Evolutionary conservation across 1,140 invertebrate species (phyloP), one percentile per base, ranked within the genome.

Genomic region (Sinella curviseta): DNA sequence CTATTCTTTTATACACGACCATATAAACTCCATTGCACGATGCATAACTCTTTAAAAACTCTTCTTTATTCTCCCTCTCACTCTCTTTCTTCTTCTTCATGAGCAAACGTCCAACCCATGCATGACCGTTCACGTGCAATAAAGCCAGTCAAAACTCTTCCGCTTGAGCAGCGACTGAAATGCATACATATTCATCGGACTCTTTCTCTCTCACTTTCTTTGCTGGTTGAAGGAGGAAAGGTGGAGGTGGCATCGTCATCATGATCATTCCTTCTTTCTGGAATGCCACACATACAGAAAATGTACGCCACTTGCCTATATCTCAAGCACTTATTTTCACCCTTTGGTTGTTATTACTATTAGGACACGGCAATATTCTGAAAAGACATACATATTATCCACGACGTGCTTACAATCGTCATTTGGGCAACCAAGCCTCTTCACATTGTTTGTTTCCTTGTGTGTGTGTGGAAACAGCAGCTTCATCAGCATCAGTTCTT

Each of bases 91-190:
- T n/a, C 57, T 65, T 26, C 57, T 26, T 65, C 57, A n/a, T 65
- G 24, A 8, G 8, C 26, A 26, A 30, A 70, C 31, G 28, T 24
- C 65, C 30, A 31, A 33, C 26, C 65, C 8, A 70, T 31, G 65
- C 65, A 70, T 70, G 65, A 70, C 65, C 65, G 31, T 70, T 70
- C 65, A 70, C 65, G 65, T 70, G 65, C 65, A 70, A 70, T 70
- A 70, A 70, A 70, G 65, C 65, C 24, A 70, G 65, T 70, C 57
- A 60, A 60, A 60, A 60, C 57, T 60, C 28, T 70, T 70, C 65
- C 31, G 65, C 65, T 70, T 70, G 8, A 70, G 28, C 39, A 70
- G 12, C 3, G 28, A 31, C 3, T 70, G 65, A 70, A 70, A 31
- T 33, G 65, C 65, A 70, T 70, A 70, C 65, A 70, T 70, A 70